Evolutionary conservation across 1,140 invertebrate genomes (phyloP).

Genomic region (Druon quercuslanigerum): DNA sequence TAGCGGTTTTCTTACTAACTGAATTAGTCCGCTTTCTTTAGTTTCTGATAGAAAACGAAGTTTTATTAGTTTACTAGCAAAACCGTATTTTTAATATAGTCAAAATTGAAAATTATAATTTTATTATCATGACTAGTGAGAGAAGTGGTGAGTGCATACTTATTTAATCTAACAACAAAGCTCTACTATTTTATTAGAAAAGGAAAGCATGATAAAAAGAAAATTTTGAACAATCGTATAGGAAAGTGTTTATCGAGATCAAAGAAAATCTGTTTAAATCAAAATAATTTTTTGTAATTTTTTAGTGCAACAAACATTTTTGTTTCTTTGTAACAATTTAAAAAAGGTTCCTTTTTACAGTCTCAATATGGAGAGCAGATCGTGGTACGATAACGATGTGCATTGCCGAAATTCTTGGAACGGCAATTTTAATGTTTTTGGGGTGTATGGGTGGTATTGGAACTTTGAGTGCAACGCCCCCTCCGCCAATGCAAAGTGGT

Average conservation of each 20-base stretch:
- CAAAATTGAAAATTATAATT: not conserved
- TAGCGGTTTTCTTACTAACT: not conserved
- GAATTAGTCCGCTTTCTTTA: not conserved
- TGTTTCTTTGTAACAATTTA: not conserved
- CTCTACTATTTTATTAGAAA: too few relatives aligned
- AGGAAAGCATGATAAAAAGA: too few relatives aligned
- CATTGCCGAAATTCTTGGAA: conserved; percentile 83
- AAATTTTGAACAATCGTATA: too few relatives aligned
- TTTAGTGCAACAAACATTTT: too few relatives aligned
- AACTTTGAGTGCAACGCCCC: conserved; percentile 55
- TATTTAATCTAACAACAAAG: not conserved
- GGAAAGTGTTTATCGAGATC: too few relatives aligned
- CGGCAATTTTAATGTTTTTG: conserved; percentile 83
- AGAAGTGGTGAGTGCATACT: not conserved
- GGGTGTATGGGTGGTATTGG: conserved; percentile 83
- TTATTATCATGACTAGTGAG: not conserved
- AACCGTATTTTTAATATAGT: not conserved
- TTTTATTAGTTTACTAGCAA: not conserved
- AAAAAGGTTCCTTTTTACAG: not conserved
- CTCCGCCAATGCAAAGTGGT: conserved; percentile 78
- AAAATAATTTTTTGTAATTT: too few relatives aligned
- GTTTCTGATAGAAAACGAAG: not conserved
- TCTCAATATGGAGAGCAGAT: conserved; percentile 57
- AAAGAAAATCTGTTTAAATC: too few relatives aligned
- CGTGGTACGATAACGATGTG: conserved; percentile 60